These are phyloP conservation scores for Diarsia dahlii DNA, from an alignment of 2,888 invertebrate genomes.

Conservation along the genomic window DNA sequence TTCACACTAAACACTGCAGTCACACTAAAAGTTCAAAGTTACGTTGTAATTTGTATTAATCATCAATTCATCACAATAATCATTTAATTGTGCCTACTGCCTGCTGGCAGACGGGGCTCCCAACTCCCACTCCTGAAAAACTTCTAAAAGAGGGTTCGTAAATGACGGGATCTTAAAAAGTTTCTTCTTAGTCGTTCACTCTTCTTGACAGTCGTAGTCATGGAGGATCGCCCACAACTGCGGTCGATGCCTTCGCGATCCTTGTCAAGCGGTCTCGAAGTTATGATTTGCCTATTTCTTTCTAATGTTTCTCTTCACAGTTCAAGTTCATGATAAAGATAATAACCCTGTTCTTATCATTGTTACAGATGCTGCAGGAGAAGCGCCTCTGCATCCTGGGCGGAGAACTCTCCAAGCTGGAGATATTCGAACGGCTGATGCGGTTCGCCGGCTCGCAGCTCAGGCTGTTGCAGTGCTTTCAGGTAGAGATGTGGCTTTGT, in stretches of 20 bases:
- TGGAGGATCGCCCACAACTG: too few relatives aligned
- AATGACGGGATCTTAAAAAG: too few relatives aligned
- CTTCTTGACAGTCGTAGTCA: too few relatives aligned
- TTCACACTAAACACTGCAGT: neutral
- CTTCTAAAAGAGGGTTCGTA: neutral
- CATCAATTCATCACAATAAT: neutral
- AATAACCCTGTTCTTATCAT: slow-evolving; percentile 29
- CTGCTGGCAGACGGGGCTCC: neutral
- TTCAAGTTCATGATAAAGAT: neutral
- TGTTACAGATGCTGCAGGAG: slow-evolving; percentile 93
- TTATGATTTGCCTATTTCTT: neutral
- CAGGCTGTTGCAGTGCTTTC: slow-evolving; percentile 93
- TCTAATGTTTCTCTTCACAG: neutral
- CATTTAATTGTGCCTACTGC: neutral
- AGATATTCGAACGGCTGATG: slow-evolving; percentile 93
- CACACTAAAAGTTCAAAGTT: neutral
- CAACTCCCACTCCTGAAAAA: neutral
- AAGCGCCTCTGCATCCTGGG: slow-evolving; percentile 93
- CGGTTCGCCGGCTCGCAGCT: slow-evolving; percentile 92
- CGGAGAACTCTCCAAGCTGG: slow-evolving; percentile 93
- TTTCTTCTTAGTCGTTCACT: too few relatives aligned
- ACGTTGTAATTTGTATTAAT: too few relatives aligned
- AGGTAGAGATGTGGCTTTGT: slow-evolving; percentile 78
- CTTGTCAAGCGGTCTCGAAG: neutral
- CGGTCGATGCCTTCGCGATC: too few relatives aligned